Base-by-base conservation (phyloP, 2,797 vertebrate species). In the Bucorvus abyssinicus region DNA sequence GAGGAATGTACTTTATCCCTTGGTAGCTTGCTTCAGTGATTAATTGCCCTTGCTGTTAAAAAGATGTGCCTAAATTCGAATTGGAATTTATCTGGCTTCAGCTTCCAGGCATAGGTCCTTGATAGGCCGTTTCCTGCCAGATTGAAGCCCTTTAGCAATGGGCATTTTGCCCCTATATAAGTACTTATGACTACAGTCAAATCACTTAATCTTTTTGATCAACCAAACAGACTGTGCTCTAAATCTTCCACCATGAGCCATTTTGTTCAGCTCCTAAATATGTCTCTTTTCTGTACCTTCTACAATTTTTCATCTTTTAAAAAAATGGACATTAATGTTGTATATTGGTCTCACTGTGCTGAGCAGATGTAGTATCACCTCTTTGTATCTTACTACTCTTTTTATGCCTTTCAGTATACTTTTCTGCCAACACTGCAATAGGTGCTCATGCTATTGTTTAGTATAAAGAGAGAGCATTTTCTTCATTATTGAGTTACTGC, bases 1-100 rank as follows among this genome's bases (percentile, higher is more conserved):
- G 22, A 65, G 60, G 64, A 90, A 87, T 59, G 47, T 82, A 73
- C 70, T 90, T 94, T 47, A 55, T 47, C 26, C 61, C 47, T 79
- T 22, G 3, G 74, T 87, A 82, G 21, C 32, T 93, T 65, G 38
- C 81, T 94, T 90, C 50, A 57, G 50, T 90, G 80, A 92, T 96
- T 86, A 93, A 86, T 90, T 90, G 27, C 4, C 45, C 42, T 61
- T 92, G 42, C 55, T 89, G 45, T n/a, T 94, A 67, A 87, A 83
- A 92, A 84, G 76, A 38, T 93, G 63, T 68, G 69, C 84, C 57
- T 86, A 86, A 94, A 88, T 86, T 88, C 57, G 94, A 92, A 92
- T 57, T 76, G 63, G 59, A 96, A 94, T 92, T 93, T 95, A 73
- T 89, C 32, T 84, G 77, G 77, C 42, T 93, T 84, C 50, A 84